phyloP scores from a whole-genome alignment of 2,888 invertebrate genomes.

The Campoplex capitator region DNA sequence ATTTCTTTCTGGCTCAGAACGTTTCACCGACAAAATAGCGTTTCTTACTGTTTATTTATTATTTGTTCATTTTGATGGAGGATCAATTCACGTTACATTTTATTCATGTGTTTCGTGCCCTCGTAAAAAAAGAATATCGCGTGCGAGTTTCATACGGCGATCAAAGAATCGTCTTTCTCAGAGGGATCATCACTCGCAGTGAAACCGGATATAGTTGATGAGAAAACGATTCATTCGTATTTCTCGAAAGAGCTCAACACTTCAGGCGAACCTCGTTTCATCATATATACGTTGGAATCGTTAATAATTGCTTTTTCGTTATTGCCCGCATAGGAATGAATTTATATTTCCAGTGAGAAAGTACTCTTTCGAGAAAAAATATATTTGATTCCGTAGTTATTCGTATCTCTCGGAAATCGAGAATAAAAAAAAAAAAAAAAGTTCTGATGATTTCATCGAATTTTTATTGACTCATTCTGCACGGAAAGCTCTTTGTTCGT shows the following conservation, averaged over 20 bases:
- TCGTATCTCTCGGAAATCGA: neutral
- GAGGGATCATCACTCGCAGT: too few relatives aligned
- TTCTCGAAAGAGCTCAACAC: neutral
- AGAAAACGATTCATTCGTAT: neutral
- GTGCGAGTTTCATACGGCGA: too few relatives aligned
- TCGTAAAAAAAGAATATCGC: too few relatives aligned
- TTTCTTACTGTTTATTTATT: too few relatives aligned
- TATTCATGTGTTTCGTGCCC: too few relatives aligned
- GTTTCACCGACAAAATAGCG: too few relatives aligned
- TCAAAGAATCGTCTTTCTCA: too few relatives aligned
- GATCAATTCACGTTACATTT: too few relatives aligned
- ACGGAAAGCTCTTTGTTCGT: slow-evolving; percentile 19
- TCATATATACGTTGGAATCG: neutral
- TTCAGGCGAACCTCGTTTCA: neutral
- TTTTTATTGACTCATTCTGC: slow-evolving; percentile 36
- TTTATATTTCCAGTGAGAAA: neutral
- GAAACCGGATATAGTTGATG: neutral
- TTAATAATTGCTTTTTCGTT: neutral
- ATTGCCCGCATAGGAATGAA: neutral
- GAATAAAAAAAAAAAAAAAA: neutral
- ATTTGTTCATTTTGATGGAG: too few relatives aligned
- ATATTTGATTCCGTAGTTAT: neutral
- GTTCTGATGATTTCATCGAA: neutral
- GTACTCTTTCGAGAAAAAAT: too few relatives aligned
- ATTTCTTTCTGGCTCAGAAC: too few relatives aligned